Conservation (phyloP, 2,888 invertebrate species). For the Drosophila vallismaia region DNA sequence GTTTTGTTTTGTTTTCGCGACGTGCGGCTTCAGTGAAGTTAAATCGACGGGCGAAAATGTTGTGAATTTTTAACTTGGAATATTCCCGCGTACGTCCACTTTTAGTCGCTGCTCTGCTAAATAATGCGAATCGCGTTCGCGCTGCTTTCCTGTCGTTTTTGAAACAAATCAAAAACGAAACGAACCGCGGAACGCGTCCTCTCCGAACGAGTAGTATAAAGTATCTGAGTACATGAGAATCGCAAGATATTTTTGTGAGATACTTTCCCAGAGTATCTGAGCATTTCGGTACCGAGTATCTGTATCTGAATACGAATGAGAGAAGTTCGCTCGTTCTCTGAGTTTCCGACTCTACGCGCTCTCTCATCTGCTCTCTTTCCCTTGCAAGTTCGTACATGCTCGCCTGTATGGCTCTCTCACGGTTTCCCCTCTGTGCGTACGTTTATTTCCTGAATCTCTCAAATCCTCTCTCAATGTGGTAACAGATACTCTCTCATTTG, state of each 20-base stretch:
- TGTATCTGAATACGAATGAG: background rate
- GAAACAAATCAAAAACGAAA: constrained; percentile 7
- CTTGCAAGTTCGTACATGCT: background rate
- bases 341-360: background rate
- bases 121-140: constrained; percentile 37
- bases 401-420: background rate
- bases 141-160: constrained; percentile 14
- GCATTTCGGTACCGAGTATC: background rate
- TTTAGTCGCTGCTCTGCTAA: constrained; percentile 1
- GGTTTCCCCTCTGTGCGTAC: background rate
- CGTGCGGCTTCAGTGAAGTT: constrained; percentile 56
- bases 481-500: background rate
- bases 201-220: constrained; percentile 2
- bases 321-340: background rate
- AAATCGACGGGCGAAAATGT: constrained; percentile 78
- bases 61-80: constrained; percentile 61
- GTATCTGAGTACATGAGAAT: background rate
- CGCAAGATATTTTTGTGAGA: background rate
- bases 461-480: too few relatives aligned
- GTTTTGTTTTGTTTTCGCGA: constrained; percentile 63
- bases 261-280: background rate
- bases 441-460: background rate
- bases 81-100: constrained; percentile 1
- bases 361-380: background rate
- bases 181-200: constrained; percentile 4